Evolutionary conservation across 2,888 invertebrate genomes (phyloP).

Genomic region (Drosophila nigricruria): DNA sequence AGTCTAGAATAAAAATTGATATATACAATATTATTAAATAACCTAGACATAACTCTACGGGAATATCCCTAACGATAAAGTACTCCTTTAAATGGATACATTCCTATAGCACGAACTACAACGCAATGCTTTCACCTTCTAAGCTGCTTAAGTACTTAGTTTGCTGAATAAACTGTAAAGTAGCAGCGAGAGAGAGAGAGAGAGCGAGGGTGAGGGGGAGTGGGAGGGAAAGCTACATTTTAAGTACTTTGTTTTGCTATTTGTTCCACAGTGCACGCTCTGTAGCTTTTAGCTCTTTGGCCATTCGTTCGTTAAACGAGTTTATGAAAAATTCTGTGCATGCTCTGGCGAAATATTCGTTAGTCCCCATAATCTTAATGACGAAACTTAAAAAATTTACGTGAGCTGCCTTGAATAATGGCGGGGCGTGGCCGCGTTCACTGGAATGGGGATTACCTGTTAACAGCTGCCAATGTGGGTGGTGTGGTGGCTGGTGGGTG

Average conservation of each 20-base stretch:
- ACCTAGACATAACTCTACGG: not conserved
- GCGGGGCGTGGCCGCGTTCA: constrained; percentile 21
- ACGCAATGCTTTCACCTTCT: constrained; percentile 20
- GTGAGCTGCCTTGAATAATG: constrained; percentile 72
- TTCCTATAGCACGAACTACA: not conserved
- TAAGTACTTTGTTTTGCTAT: constrained; percentile 3
- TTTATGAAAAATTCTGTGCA: constrained; percentile 75
- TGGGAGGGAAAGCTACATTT: not conserved
- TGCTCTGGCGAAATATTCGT: constrained; percentile 71
- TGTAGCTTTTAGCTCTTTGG: constrained; percentile 18
- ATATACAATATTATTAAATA: not conserved
- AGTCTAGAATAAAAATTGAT: not conserved
- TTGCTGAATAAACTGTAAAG: constrained; percentile 22
- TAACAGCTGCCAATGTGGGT: constrained; percentile 54
- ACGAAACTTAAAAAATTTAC: constrained; percentile 80
- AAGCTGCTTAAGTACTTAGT: constrained; percentile 51
- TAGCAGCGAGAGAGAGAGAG: not conserved
- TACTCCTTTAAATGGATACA: not conserved
- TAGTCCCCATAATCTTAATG: constrained; percentile 78
- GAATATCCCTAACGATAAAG: constrained; percentile 1
- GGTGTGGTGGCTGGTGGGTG: not conserved
- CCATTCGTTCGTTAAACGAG: constrained; percentile 57
- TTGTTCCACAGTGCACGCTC: constrained; percentile 14
- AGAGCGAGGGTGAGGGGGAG: not conserved
- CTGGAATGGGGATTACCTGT: constrained; percentile 64